phyloP scores from a whole-genome alignment of 2,797 vertebrate species.

The Meriones psammophilus region DNA sequence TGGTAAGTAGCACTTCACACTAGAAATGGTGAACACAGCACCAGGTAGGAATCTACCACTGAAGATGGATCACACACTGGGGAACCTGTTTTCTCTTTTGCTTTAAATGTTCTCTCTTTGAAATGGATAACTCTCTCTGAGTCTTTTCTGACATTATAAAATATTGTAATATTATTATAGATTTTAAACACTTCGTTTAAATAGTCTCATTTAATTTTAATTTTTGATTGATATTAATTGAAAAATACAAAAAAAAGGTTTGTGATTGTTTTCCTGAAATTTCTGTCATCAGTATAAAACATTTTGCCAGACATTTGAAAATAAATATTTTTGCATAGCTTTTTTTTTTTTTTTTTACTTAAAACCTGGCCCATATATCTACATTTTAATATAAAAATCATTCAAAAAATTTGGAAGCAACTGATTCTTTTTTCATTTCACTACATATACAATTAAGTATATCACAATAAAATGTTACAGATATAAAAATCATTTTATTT shows the following conservation, averaged over 20 bases:
- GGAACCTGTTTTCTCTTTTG: background rate
- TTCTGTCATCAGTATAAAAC: background rate
- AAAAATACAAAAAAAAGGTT: conserved; percentile 8
- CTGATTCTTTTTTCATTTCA: background rate
- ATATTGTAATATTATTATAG: background rate
- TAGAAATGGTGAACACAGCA: background rate
- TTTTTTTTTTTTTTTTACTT: conserved; percentile 59
- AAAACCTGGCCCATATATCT: background rate
- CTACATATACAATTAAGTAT: background rate
- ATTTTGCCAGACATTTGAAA: background rate
- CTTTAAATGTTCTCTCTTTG: background rate
- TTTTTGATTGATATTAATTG: background rate
- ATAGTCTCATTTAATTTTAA: conserved; percentile 12
- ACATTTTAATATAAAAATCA: conserved; percentile 23
- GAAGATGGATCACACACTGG: background rate
- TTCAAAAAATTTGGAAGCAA: background rate
- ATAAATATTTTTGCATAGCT: background rate
- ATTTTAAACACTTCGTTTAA: background rate
- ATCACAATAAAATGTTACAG: conserved; percentile 34
- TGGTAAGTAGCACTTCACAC: background rate
- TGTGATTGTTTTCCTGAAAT: background rate
- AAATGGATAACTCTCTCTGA: background rate
- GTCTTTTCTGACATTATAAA: background rate
- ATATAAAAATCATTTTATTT: background rate
- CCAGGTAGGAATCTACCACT: background rate